Percentiles rank a stretch among this genome's conserved stretches.
phyloP scores from a whole-genome alignment of 2,888 invertebrate species.

The Nephrotoma appendiculata region DNA sequence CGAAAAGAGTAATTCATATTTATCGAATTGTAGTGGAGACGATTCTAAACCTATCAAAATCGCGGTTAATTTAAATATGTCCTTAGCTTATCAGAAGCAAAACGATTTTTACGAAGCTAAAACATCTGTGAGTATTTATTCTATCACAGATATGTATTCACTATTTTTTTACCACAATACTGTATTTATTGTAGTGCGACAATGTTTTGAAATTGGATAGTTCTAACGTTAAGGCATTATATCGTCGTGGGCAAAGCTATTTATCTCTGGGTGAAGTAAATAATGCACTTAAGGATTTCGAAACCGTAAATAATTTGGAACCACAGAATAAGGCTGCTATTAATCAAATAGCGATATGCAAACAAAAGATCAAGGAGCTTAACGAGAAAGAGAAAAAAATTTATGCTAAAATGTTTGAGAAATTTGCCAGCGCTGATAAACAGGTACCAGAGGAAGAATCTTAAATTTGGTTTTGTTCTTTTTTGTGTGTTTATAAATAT shows the following conservation, averaged over 20 bases:
- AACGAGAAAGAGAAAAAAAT: constrained; percentile 69
- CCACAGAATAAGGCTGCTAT: constrained; percentile 81
- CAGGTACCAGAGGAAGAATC: constrained; percentile 37
- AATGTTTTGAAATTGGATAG: constrained; percentile 61
- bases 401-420: constrained; percentile 92
- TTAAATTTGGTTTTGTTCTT: not conserved
- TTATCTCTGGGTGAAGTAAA: constrained; percentile 62
- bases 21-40: constrained; percentile 24
- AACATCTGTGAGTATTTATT: constrained; percentile 37
- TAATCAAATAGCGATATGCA: constrained; percentile 58
- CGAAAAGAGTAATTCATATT: constrained; percentile 42
- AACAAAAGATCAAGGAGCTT: constrained; percentile 57
- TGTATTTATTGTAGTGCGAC: constrained; percentile 34
- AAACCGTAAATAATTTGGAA: constrained; percentile 46
- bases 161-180: not conserved
- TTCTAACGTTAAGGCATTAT: constrained; percentile 76
- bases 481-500: not conserved
- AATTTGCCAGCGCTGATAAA: constrained; percentile 67
- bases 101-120: constrained; percentile 50
- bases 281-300: constrained; percentile 62
- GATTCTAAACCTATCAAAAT: constrained; percentile 41
- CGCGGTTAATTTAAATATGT: constrained; percentile 64
- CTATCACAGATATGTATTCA: not conserved
- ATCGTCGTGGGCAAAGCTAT: constrained; percentile 72
- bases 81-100: constrained; percentile 65